Evolutionary conservation across 2,797 vertebrate genomes (phyloP), one percentile per base, ranked within the genome.

Genomic region (Hypotaenidia philippensis): DNA sequence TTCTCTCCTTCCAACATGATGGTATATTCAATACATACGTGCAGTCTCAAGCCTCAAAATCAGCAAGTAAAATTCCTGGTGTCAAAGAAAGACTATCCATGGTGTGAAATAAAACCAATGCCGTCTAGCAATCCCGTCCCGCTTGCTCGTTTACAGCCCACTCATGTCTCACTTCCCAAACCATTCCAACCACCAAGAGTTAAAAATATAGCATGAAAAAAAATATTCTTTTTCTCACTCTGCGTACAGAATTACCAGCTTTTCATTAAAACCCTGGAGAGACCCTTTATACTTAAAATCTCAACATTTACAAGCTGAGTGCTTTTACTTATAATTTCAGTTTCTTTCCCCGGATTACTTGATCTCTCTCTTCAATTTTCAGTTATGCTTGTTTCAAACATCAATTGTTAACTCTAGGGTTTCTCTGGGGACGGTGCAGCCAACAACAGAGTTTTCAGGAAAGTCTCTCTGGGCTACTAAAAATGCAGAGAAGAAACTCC

Each of bases 21-120:
- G 74, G 72, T 78, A 79, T 80, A 59, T 81, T 93, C 76, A 80
- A 80, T 60, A 52, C 53, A 68, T 23, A 56, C 8, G 6, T 49
- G 78, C 47, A 86, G 82, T 90, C 79, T 88, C 79, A 71, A 96
- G 90, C 45, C 76, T 84, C 26, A 21, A 77, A 97, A 98, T 97
- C 87, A 97, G 95, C 96, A 97, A 96, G 95, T 97, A 97, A 97
- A 97, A 97, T 95, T 92, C 94, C 60, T 61, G 82, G 71, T 93
- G 96, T 95, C 96, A 96, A 93, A 97, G 96, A 92, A 95, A 96
- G 90, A 96, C 93, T 93, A 92, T 66, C 94, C 74, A 11, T 60
- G 74, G 96, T 96, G 95, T 96, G 89, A 94, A 92, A 90, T 94
- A 92, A 96, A 96, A 94, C n/a, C 82, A 95, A 88, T 64, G 83